Evolutionary conservation across 2,113 vertebrate genomes (phyloP).

Genomic region (Saccopteryx bilineata): DNA sequence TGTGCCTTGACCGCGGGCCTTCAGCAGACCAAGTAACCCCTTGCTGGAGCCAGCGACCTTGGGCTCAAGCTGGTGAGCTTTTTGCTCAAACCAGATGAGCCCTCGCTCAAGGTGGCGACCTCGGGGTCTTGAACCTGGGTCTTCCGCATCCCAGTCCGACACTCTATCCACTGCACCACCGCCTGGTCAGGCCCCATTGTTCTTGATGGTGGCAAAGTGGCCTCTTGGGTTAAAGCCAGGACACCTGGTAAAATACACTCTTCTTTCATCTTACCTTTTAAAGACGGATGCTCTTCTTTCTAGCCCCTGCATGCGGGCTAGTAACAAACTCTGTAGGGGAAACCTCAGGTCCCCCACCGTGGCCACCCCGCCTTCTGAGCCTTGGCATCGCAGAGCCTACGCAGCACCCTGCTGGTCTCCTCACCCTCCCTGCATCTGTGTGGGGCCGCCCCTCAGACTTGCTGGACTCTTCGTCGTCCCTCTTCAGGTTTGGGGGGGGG

Average conservation of each 20-base stretch:
- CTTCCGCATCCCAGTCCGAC: too few relatives aligned
- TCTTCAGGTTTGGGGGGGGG: accelerated
- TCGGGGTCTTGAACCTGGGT: too few relatives aligned
- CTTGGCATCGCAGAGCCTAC: accelerated
- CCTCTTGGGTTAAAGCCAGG: neutral
- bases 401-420: accelerated
- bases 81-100: too few relatives aligned
- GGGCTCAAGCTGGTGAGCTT: too few relatives aligned
- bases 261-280: neutral
- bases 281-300: neutral
- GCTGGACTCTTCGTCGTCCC: too few relatives aligned
- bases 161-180: too few relatives aligned
- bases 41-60: too few relatives aligned
- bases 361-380: neutral
- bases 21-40: too few relatives aligned
- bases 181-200: too few relatives aligned
- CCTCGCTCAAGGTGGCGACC: too few relatives aligned
- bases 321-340: neutral
- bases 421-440: accelerated
- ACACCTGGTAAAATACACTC: neutral
- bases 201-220: neutral
- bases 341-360: accelerated
- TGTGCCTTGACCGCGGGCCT: too few relatives aligned
- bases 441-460: accelerated
- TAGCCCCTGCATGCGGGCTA: neutral